These are phyloP conservation scores for Ichneumoninae sp. DNA, from an alignment of 2,888 invertebrate species.

Conservation along the genomic window DNA sequence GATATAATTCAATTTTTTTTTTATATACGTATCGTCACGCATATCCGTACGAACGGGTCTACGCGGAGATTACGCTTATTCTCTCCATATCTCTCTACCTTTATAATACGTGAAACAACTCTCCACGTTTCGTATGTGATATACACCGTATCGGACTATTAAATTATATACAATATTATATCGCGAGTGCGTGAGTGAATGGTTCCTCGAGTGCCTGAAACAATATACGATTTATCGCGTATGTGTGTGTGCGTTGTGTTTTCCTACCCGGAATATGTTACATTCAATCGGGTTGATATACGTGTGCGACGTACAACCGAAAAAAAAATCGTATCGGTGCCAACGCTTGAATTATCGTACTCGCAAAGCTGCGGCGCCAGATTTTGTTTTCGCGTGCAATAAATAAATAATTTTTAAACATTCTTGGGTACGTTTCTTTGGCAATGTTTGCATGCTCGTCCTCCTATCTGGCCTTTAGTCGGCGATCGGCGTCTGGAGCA, in stretches of 20 bases:
- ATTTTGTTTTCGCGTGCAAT: constrained; percentile 45
- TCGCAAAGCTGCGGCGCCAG: constrained; percentile 17
- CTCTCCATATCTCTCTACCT: constrained; percentile 21
- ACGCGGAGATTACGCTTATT: constrained; percentile 53
- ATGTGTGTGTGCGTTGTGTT: not conserved
- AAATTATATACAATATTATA: constrained; percentile 62
- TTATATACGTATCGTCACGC: constrained; percentile 11
- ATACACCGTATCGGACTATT: constrained; percentile 63
- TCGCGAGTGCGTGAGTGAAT: constrained; percentile 49
- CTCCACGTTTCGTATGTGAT: constrained; percentile 69
- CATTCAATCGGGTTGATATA: constrained; percentile 7
- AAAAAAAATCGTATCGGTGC: constrained; percentile 28
- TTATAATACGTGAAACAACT: constrained; percentile 58
- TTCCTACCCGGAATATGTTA: not conserved
- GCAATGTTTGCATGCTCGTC: not conserved
- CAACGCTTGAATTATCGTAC: constrained; percentile 17
- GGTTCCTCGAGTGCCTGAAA: constrained; percentile 54
- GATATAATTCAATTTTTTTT: constrained; percentile 20
- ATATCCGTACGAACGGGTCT: constrained; percentile 49
- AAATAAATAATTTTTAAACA: constrained; percentile 41
- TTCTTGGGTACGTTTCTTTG: not conserved
- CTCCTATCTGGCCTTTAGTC: not conserved
- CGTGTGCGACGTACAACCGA: constrained; percentile 1
- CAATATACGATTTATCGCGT: constrained; percentile 31
- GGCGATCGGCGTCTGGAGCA: constrained; percentile 54